Base-by-base conservation (phyloP, 2,797 vertebrate genomes). In the Discoglossus pictus region DNA sequence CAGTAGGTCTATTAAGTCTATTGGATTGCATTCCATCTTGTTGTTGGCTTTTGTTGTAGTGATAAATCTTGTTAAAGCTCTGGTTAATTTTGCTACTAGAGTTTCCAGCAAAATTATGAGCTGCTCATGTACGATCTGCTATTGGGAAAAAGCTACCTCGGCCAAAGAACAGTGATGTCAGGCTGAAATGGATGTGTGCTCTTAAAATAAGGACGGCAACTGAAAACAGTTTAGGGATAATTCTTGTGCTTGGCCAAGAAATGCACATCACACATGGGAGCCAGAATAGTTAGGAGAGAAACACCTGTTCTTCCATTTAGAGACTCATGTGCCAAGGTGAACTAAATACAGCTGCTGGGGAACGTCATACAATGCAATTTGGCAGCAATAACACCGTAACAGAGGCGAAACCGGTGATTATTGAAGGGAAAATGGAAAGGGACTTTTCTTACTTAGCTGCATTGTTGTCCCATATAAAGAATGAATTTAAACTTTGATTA, bases 301-400 rank as follows among this genome's bases (percentile, higher is more conserved):
- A 58, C 61, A 71, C 68, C 68, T 64, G 68, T 71, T 65, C 53
- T 64, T 65, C 24, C 50, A 51, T 56, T 71, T 59, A 58, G 46
- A 44, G 52, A 52, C 38, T 50, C 31, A 70, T 27, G 10, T 12
- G 36, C 68, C 68, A 70, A 70, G 68, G 60, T 70, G 68, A 64
- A 64, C 52, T 44, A 52, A 48, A 63, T 50, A 58, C 68, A 70
- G 60, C 68, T 70, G 68, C 59, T 23, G 36, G 43, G n/a, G 36
- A 42, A 56, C 39, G 34, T 39, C 59, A 54, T 27, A 16, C 21
- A 48, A 21, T 56, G 51, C 59, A 62, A 17, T 23, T 38, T 62
- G 44, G 51, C 67, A 70, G 59, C 67, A 62, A 59, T 40, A 69
- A 23, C 13, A 47, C 6, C 11, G n/a, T n/a, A n/a, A 21, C 18